Percentiles rank a stretch among this genome's conserved stretches.
These are phyloP conservation scores for Amiota minor DNA, from an alignment of 2,888 invertebrate genomes.

Conservation along the genomic window DNA sequence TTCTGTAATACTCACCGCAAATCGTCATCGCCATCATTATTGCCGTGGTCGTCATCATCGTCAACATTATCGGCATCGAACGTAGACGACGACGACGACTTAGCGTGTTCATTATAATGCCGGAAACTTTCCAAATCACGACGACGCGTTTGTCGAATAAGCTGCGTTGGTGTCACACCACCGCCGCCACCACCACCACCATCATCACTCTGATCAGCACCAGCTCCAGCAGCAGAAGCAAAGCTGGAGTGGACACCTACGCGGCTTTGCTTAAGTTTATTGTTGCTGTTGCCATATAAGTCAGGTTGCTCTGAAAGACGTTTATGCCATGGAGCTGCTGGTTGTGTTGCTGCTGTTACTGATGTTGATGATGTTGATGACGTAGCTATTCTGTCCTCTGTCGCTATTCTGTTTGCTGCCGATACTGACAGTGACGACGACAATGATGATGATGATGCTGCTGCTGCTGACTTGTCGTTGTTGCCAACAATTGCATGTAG, in stretches of 20 bases:
- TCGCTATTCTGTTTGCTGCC: conserved; percentile 29
- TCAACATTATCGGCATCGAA: conserved; percentile 46
- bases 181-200: conserved; percentile 41
- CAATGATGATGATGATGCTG: conserved; percentile 49
- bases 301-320: conserved; percentile 66
- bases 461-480: conserved; percentile 34
- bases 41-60: conserved; percentile 36
- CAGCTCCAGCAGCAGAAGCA: conserved; percentile 41
- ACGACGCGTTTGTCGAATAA: conserved; percentile 48
- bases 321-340: conserved; percentile 56
- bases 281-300: conserved; percentile 65
- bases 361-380: conserved; percentile 35
- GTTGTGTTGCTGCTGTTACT: conserved; percentile 29
- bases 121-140: conserved; percentile 72
- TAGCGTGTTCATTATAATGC: conserved; percentile 56
- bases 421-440: conserved; percentile 34
- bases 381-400: conserved; percentile 18
- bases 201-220: conserved; percentile 52
- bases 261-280: conserved; percentile 54
- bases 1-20: conserved; percentile 62
- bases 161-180: conserved; percentile 54
- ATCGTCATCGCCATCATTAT: conserved; percentile 56
- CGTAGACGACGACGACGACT: conserved; percentile 27
- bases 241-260: conserved; percentile 57
- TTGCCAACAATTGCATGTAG: conserved; percentile 71